Percentiles rank a stretch among this genome's conserved stretches.
Conservation (phyloP, 2,888 invertebrate genomes). For the Epirrita christyi region DNA sequence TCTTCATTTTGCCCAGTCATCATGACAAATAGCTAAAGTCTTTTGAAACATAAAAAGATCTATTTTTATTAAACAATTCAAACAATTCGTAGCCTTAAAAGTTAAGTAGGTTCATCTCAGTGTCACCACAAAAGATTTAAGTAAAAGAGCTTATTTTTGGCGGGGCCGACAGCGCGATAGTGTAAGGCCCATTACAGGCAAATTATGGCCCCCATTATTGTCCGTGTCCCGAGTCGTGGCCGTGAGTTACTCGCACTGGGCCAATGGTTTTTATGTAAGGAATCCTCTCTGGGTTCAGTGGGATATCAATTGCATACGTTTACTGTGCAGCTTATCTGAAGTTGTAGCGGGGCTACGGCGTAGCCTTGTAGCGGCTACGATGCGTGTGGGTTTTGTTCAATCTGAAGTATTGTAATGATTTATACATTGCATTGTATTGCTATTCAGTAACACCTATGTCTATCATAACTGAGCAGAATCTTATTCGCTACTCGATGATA, state of each 20-base stretch:
- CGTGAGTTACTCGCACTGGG: constrained; percentile 75
- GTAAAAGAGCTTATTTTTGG: constrained; percentile 77
- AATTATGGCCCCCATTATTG: constrained; percentile 82
- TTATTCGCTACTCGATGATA: no score
- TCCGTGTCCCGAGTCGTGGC: constrained; percentile 67
- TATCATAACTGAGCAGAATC: no score
- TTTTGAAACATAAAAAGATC: no score
- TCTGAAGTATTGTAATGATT: no score
- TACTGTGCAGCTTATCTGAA: constrained; percentile 37
- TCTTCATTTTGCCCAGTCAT: no score
- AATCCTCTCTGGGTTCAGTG: constrained; percentile 59
- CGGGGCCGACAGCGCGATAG: constrained; percentile 81
- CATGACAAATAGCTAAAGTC: no score
- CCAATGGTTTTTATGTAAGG: constrained; percentile 77
- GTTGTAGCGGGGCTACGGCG: constrained; percentile 13
- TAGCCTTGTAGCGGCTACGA: constrained; percentile 8
- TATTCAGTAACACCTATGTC: no score
- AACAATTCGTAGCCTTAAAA: neutral
- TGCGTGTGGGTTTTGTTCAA: neutral
- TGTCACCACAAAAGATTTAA: constrained; percentile 55
- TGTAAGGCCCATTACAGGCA: constrained; percentile 70
- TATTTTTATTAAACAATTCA: neutral
- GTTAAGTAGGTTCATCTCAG: constrained; percentile 30
- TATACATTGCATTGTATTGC: no score
- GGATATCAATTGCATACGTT: constrained; percentile 42